phyloP scores from a whole-genome alignment of 2,888 invertebrate genomes.

The Monoplex corrugatus region DNA sequence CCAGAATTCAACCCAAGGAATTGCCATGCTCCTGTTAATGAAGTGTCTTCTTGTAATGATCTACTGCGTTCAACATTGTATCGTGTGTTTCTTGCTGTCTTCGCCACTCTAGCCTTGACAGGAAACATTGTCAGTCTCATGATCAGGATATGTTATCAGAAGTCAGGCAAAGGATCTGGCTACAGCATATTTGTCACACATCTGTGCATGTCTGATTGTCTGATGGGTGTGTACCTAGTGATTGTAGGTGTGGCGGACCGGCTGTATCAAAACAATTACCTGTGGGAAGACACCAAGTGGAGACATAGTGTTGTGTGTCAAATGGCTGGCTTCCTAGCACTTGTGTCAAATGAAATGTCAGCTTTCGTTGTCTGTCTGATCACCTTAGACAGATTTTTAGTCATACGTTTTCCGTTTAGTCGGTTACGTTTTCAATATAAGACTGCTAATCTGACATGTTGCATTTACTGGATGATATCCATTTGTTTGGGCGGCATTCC shows the following conservation, averaged over 20 bases:
- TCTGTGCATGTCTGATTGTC: slow-evolving; percentile 13
- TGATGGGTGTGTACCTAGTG: neutral
- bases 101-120: neutral
- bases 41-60: slow-evolving; percentile 8
- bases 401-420: neutral
- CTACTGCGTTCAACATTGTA: neutral
- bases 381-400: neutral
- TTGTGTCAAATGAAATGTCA: neutral
- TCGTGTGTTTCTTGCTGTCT: neutral
- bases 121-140: neutral
- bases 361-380: neutral
- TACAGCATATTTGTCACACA: neutral
- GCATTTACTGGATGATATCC: neutral
- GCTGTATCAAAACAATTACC: neutral
- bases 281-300: neutral
- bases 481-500: too few relatives aligned
- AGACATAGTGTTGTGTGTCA: neutral
- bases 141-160: neutral
- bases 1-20: neutral
- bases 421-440: neutral
- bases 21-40: neutral
- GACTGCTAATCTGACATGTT: neutral
- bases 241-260: neutral
- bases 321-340: neutral
- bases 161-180: neutral